These are phyloP conservation scores for sheep (Ovis aries) DNA, from an alignment of 2,113 vertebrate species.

Conservation along the genomic window DNA sequence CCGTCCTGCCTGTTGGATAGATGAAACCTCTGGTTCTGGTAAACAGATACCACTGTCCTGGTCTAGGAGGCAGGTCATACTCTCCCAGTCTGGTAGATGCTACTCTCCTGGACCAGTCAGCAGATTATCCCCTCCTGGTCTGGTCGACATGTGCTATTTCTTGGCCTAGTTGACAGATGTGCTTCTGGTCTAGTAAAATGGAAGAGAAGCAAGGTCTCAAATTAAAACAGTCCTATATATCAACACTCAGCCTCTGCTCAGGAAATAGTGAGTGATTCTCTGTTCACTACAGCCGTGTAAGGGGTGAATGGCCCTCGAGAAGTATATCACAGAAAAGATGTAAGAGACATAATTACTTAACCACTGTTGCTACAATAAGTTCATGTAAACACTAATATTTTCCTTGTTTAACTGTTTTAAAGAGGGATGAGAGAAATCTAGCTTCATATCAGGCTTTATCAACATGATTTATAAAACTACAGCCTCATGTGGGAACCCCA, in stretches of 20 bases:
- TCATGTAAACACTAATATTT: conserved; percentile 25
- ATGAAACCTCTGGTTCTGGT: not conserved
- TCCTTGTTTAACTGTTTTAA: conserved; percentile 19
- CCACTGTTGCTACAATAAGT: conserved; percentile 14
- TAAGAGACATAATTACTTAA: conserved; percentile 33
- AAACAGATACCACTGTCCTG: not conserved
- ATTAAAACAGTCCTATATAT: not conserved
- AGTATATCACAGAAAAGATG: not conserved
- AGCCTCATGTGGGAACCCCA: not conserved
- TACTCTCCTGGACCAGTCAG: not conserved
- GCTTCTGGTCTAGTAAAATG: not conserved
- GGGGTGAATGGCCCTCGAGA: not conserved
- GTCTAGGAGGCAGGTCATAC: not conserved
- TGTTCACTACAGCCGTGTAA: not conserved
- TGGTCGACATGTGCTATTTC: not conserved
- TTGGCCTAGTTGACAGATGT: not conserved
- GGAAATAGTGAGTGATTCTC: not conserved
- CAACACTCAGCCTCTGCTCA: not conserved
- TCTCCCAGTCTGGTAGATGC: not conserved
- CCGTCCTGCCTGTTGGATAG: not conserved
- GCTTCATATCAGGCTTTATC: conserved; percentile 27
- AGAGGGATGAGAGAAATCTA: not conserved
- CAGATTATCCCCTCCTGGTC: not conserved
- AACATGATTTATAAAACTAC: not conserved
- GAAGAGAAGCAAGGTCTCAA: not conserved